phyloP scores from a whole-genome alignment of 1,140 invertebrate genomes.

The Parasteatoda tepidariorum region DNA sequence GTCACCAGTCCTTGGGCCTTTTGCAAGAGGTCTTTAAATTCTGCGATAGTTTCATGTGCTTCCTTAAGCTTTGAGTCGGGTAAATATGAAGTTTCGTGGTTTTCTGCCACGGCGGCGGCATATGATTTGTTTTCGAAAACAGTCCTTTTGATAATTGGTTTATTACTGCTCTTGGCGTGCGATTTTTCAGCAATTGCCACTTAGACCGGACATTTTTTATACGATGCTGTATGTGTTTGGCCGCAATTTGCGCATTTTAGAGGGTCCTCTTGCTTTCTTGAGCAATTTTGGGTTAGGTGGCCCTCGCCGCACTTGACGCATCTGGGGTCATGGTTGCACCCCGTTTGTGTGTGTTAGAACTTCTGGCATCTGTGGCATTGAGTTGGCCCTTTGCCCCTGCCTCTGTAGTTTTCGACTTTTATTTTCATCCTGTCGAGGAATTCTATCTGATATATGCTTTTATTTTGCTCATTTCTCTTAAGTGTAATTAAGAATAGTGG shows the following conservation, averaged over 20 bases:
- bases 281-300: background rate
- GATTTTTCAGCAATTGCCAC: background rate
- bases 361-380: background rate
- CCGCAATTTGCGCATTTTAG: background rate
- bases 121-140: background rate
- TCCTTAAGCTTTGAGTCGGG: background rate
- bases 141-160: background rate
- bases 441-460: background rate
- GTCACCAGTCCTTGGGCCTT: background rate
- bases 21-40: background rate
- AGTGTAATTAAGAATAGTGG: background rate
- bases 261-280: background rate
- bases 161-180: background rate
- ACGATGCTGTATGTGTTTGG: background rate
- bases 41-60: background rate
- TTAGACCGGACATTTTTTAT: background rate
- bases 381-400: background rate
- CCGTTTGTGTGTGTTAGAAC: background rate
- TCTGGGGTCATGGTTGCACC: background rate
- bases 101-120: background rate
- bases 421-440: background rate
- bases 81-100: background rate
- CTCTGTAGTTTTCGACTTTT: background rate
- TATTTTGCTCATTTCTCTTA: background rate
- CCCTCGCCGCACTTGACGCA: background rate